These are phyloP conservation scores for Leptinotarsa haldemani DNA, from an alignment of 2,888 invertebrate species.

Conservation along the genomic window DNA sequence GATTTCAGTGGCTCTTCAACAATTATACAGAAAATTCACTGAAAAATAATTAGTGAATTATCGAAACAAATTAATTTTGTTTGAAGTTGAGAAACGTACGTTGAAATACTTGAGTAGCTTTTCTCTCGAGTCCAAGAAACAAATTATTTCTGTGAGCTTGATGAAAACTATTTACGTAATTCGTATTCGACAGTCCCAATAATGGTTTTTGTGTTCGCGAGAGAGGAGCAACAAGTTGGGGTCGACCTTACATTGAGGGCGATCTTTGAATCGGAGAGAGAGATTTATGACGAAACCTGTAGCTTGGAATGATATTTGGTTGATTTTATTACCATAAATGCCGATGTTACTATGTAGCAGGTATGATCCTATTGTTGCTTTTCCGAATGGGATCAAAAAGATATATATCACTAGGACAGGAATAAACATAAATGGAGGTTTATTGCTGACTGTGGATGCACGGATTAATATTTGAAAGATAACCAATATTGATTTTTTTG, in stretches of 20 bases:
- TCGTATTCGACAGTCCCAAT: background rate
- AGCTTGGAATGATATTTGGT: slow-evolving; percentile 26
- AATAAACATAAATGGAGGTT: background rate
- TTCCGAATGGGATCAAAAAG: slow-evolving; percentile 7
- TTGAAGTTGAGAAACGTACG: too few species aligned
- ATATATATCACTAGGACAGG: slow-evolving; percentile 7
- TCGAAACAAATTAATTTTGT: too few species aligned
- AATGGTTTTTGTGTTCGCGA: background rate
- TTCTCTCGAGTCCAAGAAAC: background rate
- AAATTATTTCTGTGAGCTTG: background rate
- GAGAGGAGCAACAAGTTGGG: background rate
- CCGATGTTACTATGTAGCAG: slow-evolving; percentile 26
- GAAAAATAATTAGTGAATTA: too few species aligned
- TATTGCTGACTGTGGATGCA: background rate
- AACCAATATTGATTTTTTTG: too few species aligned
- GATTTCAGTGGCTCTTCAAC: too few species aligned
- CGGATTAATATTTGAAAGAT: slow-evolving; percentile 5
- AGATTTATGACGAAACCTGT: slow-evolving; percentile 32
- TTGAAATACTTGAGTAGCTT: too few species aligned
- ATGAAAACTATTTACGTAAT: background rate
- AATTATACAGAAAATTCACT: too few species aligned
- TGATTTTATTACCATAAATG: slow-evolving; percentile 27
- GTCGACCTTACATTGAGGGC: slow-evolving; percentile 20
- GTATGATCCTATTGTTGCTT: slow-evolving; percentile 25
- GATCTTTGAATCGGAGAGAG: slow-evolving; percentile 21